Conservation (phyloP, 2,113 vertebrate species). For the Eulacestoma nigropectus region DNA sequence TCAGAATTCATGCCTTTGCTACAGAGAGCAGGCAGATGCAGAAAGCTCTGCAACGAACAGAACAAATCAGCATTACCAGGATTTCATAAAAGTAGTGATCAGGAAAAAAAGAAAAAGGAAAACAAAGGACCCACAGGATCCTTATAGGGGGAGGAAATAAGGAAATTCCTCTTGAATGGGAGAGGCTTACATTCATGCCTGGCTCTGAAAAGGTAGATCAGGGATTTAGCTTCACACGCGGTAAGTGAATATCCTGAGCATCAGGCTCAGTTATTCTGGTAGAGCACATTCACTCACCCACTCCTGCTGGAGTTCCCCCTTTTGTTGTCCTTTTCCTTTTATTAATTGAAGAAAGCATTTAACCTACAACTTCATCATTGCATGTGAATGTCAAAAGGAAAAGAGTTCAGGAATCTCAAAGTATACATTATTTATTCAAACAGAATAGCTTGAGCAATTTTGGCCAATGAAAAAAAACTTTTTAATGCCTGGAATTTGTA, state of each 20-base stretch:
- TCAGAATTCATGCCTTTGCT: not conserved
- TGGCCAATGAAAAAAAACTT: not conserved
- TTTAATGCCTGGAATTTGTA: not conserved
- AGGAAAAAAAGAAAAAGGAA: not conserved
- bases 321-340: not conserved
- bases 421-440: not conserved
- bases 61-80: not conserved
- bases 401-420: not conserved
- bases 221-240: not conserved
- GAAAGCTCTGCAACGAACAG: not conserved
- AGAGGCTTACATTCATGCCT: not conserved
- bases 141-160: not conserved
- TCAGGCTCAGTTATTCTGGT: not conserved
- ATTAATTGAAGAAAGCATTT: not conserved
- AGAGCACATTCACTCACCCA: not conserved
- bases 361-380: not conserved
- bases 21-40: not conserved
- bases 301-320: not conserved
- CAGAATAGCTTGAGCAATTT: not conserved
- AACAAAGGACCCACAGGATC: not conserved
- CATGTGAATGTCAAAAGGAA: not conserved
- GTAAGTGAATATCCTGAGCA: not conserved
- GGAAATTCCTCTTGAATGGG: not conserved
- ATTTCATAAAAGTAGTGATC: not conserved
- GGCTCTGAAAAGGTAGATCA: not conserved